Evolutionary conservation across 2,888 invertebrate genomes (phyloP).

Genomic region (Drosophila stalkeri): DNA sequence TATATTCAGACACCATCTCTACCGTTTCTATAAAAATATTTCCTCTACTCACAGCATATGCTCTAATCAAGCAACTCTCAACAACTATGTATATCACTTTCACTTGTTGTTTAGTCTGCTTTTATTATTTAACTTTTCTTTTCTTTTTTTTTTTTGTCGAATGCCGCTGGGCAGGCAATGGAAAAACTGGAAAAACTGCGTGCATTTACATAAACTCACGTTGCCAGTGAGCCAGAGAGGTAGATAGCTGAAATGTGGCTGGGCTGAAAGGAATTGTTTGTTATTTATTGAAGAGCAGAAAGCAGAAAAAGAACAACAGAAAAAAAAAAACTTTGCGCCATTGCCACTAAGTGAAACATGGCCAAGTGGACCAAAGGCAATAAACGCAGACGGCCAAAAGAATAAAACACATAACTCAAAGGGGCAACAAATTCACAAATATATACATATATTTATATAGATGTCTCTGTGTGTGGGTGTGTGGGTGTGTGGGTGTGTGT

Average conservation of each 20-base stretch:
- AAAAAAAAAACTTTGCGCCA: constrained; percentile 25
- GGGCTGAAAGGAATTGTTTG: constrained; percentile 24
- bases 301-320: constrained; percentile 9
- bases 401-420: constrained; percentile 24
- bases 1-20: neutral
- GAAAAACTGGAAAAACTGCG: constrained; percentile 43
- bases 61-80: neutral
- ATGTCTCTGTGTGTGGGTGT: neutral
- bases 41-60: neutral
- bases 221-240: neutral
- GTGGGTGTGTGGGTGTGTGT: constrained; percentile 10
- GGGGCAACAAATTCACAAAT: constrained; percentile 18
- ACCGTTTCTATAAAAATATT: neutral
- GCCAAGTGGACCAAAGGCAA: constrained; percentile 34
- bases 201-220: constrained; percentile 56
- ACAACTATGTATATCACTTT: neutral
- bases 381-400: constrained; percentile 22
- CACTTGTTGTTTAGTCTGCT: neutral
- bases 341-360: constrained; percentile 53
- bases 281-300: constrained; percentile 45
- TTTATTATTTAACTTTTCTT: constrained; percentile 2
- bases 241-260: constrained; percentile 12
- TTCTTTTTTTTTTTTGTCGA: too few species aligned
- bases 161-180: constrained; percentile 10
- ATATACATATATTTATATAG: neutral